These are phyloP conservation scores for Phortica okadai DNA, from an alignment of 2,888 invertebrate genomes.

Conservation along the genomic window DNA sequence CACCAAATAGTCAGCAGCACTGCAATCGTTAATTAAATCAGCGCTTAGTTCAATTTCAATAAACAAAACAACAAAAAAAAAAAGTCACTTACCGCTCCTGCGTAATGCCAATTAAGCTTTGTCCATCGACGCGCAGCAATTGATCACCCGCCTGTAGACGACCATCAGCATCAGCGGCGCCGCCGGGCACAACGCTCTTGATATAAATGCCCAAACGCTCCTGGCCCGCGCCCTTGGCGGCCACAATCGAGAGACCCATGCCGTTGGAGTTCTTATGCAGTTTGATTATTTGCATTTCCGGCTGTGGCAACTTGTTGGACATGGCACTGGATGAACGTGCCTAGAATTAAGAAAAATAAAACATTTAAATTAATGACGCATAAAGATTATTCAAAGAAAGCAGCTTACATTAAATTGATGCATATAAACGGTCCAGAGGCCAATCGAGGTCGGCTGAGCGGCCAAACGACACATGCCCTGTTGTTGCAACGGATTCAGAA, in stretches of 20 bases:
- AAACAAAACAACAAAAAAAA: not conserved
- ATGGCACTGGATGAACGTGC: slow-evolving; percentile 83
- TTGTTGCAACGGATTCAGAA: slow-evolving; percentile 88
- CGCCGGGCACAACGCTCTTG: slow-evolving; percentile 97
- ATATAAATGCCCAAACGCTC: slow-evolving; percentile 97
- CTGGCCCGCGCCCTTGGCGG: slow-evolving; percentile 92
- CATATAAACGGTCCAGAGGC: slow-evolving; percentile 98
- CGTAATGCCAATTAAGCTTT: slow-evolving; percentile 91
- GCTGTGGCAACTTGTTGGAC: slow-evolving; percentile 81
- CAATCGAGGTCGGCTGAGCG: slow-evolving; percentile 92
- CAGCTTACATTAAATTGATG: slow-evolving; percentile 79
- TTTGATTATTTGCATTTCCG: slow-evolving; percentile 89
- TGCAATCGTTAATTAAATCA: slow-evolving; percentile 59
- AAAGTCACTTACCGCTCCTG: slow-evolving; percentile 81
- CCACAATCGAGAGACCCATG: slow-evolving; percentile 99
- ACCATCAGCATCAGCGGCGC: slow-evolving; percentile 95
- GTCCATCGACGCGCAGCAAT: slow-evolving; percentile 96
- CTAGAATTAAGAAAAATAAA: slow-evolving; percentile 67
- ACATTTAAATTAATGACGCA: not conserved
- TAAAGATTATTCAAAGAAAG: not conserved
- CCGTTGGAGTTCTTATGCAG: slow-evolving; percentile 96
- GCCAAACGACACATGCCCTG: slow-evolving; percentile 93
- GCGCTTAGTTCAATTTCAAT: not conserved
- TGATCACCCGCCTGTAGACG: slow-evolving; percentile 98
- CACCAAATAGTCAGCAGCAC: slow-evolving; percentile 97